Evolutionary conservation across 2,113 vertebrate species (phyloP).

Genomic region (Leucosticte australis): DNA sequence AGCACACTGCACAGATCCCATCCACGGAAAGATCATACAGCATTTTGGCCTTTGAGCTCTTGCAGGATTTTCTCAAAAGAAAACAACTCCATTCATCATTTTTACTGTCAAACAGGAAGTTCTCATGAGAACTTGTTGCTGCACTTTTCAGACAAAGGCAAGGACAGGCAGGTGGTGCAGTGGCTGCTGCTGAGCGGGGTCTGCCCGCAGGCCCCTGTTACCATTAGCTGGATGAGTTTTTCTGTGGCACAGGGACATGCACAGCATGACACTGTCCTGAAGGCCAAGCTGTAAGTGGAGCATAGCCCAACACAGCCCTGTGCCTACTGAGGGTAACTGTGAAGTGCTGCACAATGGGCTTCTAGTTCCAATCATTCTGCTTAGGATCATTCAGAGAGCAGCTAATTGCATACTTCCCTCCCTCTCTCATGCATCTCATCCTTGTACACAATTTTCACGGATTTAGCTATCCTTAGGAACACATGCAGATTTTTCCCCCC

Average conservation of each 20-base stretch:
- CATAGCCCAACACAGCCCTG: neutral
- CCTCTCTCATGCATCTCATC: neutral
- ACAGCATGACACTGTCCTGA: neutral
- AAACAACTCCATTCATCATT: neutral
- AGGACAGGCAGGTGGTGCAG: neutral
- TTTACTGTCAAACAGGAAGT: neutral
- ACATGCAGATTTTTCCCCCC: neutral
- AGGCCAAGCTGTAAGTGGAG: neutral
- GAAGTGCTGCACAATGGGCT: neutral
- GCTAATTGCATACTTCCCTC: conserved; percentile 12
- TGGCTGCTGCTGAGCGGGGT: rapidly evolving
- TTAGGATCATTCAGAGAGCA: neutral
- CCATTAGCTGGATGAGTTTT: neutral
- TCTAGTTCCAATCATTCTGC: neutral
- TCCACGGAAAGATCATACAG: neutral
- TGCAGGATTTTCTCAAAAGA: neutral
- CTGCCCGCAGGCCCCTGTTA: rapidly evolving
- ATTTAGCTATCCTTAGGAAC: neutral
- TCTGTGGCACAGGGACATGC: neutral
- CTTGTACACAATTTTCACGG: neutral
- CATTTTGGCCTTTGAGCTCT: neutral
- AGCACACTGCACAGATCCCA: neutral
- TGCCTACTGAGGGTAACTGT: neutral
- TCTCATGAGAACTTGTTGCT: neutral
- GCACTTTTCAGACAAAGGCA: neutral